phyloP scores from a whole-genome alignment of 2,113 vertebrate species.

The Dromaius novaehollandiae region DNA sequence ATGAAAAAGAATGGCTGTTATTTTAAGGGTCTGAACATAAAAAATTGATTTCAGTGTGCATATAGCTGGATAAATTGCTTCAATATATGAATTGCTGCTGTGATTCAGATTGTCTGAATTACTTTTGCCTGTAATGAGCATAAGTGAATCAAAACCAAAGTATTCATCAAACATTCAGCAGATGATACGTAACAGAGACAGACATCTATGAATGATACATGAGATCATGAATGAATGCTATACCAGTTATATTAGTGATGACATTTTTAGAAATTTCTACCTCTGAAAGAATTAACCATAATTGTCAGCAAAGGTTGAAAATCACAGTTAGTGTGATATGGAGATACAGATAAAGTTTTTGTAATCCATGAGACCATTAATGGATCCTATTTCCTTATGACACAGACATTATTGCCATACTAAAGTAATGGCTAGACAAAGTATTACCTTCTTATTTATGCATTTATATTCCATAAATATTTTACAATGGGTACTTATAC shows the following conservation, averaged over 20 bases:
- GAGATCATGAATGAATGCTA: background rate
- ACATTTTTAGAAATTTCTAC: background rate
- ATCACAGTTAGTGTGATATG: background rate
- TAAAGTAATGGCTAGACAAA: slow-evolving; percentile 34
- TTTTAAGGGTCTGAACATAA: background rate
- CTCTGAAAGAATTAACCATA: background rate
- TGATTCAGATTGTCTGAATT: background rate
- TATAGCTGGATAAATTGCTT: background rate
- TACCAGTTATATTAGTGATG: background rate
- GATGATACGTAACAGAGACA: background rate
- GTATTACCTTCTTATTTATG: slow-evolving; percentile 10
- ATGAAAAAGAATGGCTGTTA: background rate
- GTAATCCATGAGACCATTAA: background rate
- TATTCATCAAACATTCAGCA: background rate
- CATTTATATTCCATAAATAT: slow-evolving; percentile 52
- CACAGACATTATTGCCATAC: background rate
- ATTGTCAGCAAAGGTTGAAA: background rate
- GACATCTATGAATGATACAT: background rate
- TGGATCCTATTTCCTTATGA: slow-evolving; percentile 17
- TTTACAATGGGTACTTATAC: background rate
- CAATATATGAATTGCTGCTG: background rate
- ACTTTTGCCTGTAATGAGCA: background rate
- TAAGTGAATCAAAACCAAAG: background rate
- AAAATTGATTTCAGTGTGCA: background rate
- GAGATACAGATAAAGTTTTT: background rate